phyloP scores from a whole-genome alignment of 92 coral and sea anemone species.

The Heteractis magnifica region DNA sequence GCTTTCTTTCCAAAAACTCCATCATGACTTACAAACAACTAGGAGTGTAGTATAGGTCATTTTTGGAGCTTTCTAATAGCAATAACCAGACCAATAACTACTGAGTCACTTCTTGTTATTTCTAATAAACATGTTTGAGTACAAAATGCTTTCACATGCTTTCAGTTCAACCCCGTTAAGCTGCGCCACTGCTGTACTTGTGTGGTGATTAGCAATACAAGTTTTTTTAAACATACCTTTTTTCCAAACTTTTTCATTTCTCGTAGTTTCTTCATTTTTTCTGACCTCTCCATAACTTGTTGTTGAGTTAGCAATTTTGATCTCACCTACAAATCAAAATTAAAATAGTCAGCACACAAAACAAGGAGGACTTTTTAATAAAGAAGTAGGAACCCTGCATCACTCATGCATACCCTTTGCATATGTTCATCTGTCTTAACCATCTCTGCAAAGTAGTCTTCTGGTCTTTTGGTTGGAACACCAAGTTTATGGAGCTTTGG shows the following conservation, averaged over 20 bases:
- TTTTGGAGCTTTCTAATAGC: too few species aligned
- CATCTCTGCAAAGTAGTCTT: conserved; percentile 98
- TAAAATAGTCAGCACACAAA: background rate
- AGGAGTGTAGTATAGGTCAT: too few species aligned
- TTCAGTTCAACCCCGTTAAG: too few species aligned
- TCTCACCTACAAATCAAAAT: conserved; percentile 58
- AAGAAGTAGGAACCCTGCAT: background rate
- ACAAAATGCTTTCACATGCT: too few species aligned
- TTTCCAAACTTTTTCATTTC: conserved; percentile 98
- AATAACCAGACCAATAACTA: too few species aligned
- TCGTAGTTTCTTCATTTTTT: conserved; percentile 83
- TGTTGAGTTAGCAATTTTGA: conserved; percentile 77
- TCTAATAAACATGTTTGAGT: too few species aligned
- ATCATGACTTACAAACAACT: too few species aligned
- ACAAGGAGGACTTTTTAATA: background rate
- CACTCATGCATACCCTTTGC: conserved; percentile 74
- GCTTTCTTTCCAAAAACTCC: too few species aligned
- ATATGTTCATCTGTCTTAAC: conserved; percentile 98
- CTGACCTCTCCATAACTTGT: conserved; percentile 85
- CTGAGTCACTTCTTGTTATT: too few species aligned
- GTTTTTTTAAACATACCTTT: conserved; percentile 58
- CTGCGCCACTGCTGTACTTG: background rate
- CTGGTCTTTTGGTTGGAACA: conserved; percentile 73
- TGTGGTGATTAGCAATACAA: too few species aligned
- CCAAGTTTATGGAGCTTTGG: conserved; percentile 73